Conservation (phyloP, 64 coral and sea anemone species). For the Trachythela sp. region DNA sequence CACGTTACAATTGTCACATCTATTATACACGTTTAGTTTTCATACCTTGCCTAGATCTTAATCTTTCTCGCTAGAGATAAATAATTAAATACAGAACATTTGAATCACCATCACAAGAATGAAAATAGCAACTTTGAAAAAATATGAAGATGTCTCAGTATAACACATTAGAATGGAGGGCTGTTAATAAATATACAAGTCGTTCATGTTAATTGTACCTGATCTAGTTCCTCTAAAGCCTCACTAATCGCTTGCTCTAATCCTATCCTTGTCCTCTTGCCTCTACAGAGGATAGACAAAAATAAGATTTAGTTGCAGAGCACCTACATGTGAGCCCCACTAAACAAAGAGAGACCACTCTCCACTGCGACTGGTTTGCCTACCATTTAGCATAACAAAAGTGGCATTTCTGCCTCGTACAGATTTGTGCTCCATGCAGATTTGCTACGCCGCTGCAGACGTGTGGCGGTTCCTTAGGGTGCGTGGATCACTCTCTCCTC, state of each 20-base stretch:
- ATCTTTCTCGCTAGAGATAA: slow-evolving; percentile 61
- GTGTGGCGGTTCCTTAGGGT: too few relatives aligned
- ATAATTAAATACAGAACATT: neutral
- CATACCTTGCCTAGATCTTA: slow-evolving; percentile 70
- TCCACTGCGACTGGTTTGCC: too few relatives aligned
- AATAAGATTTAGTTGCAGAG: neutral
- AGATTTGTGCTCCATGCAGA: too few relatives aligned
- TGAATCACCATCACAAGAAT: too few relatives aligned
- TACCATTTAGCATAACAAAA: too few relatives aligned
- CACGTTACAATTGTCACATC: too few relatives aligned
- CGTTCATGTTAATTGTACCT: slow-evolving; percentile 59
- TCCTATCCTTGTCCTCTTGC: slow-evolving; percentile 83
- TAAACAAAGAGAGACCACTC: too few relatives aligned
- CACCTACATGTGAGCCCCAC: too few relatives aligned
- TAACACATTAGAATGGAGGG: neutral
- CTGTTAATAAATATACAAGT: neutral
- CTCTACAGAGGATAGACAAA: slow-evolving; percentile 50
- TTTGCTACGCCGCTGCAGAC: too few relatives aligned
- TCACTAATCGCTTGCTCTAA: slow-evolving; percentile 93
- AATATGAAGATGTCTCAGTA: neutral
- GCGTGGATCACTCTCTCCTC: too few relatives aligned
- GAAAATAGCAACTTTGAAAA: neutral
- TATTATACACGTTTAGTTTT: neutral
- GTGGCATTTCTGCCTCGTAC: too few relatives aligned
- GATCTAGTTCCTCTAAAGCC: slow-evolving; percentile 82